Base-by-base conservation (phyloP, 2,888 invertebrate species). In the Elmis aenea region DNA sequence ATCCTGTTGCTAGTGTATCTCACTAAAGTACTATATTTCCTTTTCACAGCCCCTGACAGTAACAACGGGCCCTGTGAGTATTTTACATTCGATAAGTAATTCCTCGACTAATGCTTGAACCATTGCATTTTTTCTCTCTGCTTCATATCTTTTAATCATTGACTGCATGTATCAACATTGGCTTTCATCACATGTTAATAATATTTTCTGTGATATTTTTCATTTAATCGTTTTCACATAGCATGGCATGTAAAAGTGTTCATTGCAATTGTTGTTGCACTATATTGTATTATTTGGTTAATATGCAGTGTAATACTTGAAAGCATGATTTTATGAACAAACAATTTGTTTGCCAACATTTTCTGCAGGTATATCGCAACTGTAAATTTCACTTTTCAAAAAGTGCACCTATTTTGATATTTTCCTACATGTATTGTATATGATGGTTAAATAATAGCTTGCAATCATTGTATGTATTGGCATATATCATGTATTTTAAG, bases 11-110 rank as follows among this genome's bases (percentile, higher is more conserved):
- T n/a, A 25, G 18, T 34, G 10, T 10, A 34, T 10, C 13, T 10
- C 9, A 45, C 42, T 51, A 51, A 51, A 50, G 37, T 38, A 36
- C 35, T 40, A 35, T 41, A 36, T 45, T 70, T 68, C 68, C 66
- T 70, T 74, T 81, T 76, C 81, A 77, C 85, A 86, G 87, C 85
- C 72, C 83, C 83, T 71, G 83, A 83, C 78, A 81, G 81, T 81
- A 83, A 81, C 78, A 83, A 81, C 79, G 84, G 83, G 72, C 84
- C 85, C 75, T 86, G 86, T 87, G 82, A 87, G 86, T 87, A 86
- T 80, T 55, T 57, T 52, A 42, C 42, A 52, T 50, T 47, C 45
- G 50, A 42, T 52, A 50, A 46, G 48, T 38, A 39, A 45, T 47
- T 28, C 41, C 30, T 33, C 35, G 42, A 29, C 18, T 28, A 11